phyloP scores from a whole-genome alignment of 2,888 invertebrate species.

The Pterostichus madidus region DNA sequence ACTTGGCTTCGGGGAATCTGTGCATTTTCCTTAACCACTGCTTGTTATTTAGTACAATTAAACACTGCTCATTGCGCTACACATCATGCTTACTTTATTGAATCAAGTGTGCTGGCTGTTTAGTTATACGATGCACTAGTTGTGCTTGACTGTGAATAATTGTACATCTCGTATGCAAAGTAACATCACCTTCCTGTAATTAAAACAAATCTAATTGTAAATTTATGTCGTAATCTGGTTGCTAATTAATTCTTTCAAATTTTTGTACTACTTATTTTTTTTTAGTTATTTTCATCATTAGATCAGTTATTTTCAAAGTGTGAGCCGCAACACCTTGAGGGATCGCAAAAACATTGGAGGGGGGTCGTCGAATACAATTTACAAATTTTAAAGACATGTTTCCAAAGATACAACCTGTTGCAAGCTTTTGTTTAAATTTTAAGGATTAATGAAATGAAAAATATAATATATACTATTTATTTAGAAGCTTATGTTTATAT shows the following conservation, averaged over 20 bases:
- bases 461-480: too few species aligned
- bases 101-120: conserved; percentile 5
- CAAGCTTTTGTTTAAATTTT: too few species aligned
- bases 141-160: conserved; percentile 5
- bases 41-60: conserved; percentile 64
- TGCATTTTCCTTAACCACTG: conserved; percentile 15
- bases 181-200: conserved; percentile 7
- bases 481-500: too few species aligned
- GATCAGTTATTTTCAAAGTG: too few species aligned
- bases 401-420: too few species aligned
- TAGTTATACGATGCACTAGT: conserved; percentile 10
- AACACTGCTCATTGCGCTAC: conserved; percentile 9
- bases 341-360: too few species aligned
- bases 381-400: too few species aligned
- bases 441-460: too few species aligned
- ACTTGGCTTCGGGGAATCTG: conserved; percentile 52
- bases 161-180: conserved; percentile 6
- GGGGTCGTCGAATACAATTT: too few species aligned
- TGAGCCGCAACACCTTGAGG: too few species aligned
- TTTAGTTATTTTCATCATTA: too few species aligned
- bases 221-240: background rate
- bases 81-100: conserved; percentile 20
- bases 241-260: background rate
- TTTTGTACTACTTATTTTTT: too few species aligned
- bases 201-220: background rate